These are phyloP conservation scores for Crotophaga sulcirostris DNA, from an alignment of 2,113 vertebrate species.

Conservation along the genomic window DNA sequence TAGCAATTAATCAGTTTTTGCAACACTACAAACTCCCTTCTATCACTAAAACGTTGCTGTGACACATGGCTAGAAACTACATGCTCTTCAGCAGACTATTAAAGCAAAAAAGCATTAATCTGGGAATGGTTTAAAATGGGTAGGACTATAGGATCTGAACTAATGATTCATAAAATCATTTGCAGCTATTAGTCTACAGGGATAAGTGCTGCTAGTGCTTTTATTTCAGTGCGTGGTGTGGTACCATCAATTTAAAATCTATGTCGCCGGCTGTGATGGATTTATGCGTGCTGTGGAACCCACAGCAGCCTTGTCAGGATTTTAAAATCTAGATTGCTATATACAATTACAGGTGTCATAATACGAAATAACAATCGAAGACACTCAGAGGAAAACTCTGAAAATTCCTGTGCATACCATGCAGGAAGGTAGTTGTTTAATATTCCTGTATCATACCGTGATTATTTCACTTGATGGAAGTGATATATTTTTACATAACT, in stretches of 20 bases:
- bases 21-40: conserved; percentile 21
- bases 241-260: conserved; percentile 72
- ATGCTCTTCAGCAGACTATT: conserved; percentile 32
- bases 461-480: conserved; percentile 44
- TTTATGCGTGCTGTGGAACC: conserved; percentile 52
- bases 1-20: conserved; percentile 21
- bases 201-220: conserved; percentile 61
- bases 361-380: conserved; percentile 55
- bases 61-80: not conserved
- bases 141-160: conserved; percentile 64
- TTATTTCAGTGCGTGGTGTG: conserved; percentile 65
- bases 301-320: conserved; percentile 32
- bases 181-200: conserved; percentile 69
- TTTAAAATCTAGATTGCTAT: conserved; percentile 60
- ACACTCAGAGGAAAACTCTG: not conserved
- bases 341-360: conserved; percentile 65
- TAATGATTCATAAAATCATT: conserved; percentile 80
- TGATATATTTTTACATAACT: conserved; percentile 6
- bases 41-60: not conserved
- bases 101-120: conserved; percentile 71
- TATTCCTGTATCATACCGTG: conserved; percentile 5
- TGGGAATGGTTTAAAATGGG: conserved; percentile 56
- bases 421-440: not conserved
- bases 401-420: not conserved
- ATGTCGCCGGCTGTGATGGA: not conserved